Percentiles rank a stretch among this genome's conserved stretches.
Conservation (phyloP, 2,797 vertebrate genomes). For the Florisuga fusca region DNA sequence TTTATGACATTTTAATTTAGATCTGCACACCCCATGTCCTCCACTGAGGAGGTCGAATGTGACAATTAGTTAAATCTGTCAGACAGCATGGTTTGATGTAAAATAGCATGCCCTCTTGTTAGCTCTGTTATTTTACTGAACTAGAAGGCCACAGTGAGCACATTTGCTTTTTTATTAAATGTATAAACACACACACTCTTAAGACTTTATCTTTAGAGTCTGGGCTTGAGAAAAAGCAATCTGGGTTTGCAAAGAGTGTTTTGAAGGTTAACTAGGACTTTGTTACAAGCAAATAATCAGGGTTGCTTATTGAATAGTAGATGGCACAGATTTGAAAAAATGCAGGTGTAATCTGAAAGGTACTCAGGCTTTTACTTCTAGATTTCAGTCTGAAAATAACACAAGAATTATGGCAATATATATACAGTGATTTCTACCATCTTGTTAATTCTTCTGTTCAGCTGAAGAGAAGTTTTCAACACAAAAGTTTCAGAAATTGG, state of each 20-base stretch:
- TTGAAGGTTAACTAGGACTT: neutral
- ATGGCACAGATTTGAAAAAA: neutral
- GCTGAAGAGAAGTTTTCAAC: neutral
- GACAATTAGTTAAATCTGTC: neutral
- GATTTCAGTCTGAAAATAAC: neutral
- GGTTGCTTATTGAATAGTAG: neutral
- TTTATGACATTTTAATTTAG: neutral
- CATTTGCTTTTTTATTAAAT: neutral
- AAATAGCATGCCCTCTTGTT: neutral
- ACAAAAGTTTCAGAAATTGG: neutral
- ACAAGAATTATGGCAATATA: neutral
- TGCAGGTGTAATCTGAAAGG: neutral
- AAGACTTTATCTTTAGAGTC: neutral
- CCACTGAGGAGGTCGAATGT: neutral
- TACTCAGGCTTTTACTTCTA: neutral
- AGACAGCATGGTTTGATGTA: neutral
- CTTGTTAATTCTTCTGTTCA: conserved; percentile 44
- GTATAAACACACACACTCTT: neutral
- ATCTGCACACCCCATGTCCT: neutral
- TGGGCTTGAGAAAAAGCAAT: neutral
- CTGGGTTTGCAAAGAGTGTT: neutral
- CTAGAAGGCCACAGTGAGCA: neutral
- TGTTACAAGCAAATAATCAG: neutral
- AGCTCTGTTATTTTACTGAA: neutral
- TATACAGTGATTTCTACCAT: neutral